Percentiles rank a stretch among this genome's conserved stretches.
These are phyloP conservation scores for Hoplodrina blanda DNA, from an alignment of 2,888 invertebrate species.

Conservation along the genomic window DNA sequence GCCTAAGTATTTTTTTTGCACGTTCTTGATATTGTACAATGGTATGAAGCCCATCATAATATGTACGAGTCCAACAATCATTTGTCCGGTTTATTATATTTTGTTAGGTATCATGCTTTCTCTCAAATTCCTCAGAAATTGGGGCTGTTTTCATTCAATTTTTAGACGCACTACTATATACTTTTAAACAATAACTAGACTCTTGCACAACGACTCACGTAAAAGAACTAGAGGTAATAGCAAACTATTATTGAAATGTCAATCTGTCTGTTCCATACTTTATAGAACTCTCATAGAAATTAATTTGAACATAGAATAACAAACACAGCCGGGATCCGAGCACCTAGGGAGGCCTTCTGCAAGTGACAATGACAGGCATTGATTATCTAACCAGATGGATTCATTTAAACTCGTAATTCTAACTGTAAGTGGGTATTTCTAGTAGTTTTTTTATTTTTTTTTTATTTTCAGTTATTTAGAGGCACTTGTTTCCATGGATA, in stretches of 20 bases:
- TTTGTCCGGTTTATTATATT: too few species aligned
- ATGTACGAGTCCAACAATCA: too few species aligned
- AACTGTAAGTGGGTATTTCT: neutral
- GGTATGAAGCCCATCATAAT: too few species aligned
- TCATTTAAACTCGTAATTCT: neutral
- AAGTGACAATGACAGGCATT: conserved; percentile 29
- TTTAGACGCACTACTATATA: too few species aligned
- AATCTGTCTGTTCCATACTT: conserved; percentile 20
- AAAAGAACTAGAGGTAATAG: neutral
- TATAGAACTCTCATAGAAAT: neutral
- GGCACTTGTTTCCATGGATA: too few species aligned
- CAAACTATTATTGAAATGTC: conserved; percentile 18
- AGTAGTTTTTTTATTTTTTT: too few species aligned
- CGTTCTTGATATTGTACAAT: too few species aligned
- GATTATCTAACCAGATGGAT: conserved; percentile 8
- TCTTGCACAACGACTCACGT: neutral
- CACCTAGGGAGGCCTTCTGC: conserved; percentile 25
- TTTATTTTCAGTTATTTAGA: too few species aligned
- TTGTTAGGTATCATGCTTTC: too few species aligned
- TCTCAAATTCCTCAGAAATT: too few species aligned
- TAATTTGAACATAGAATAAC: conserved; percentile 1
- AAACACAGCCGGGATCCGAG: conserved; percentile 6
- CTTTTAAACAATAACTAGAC: neutral
- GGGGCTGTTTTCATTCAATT: too few species aligned
- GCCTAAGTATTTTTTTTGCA: too few species aligned